Evolutionary conservation across 2,888 invertebrate species (phyloP), one percentile per base, ranked within the genome.

Genomic region (Poecilobothrus nobilitatus): DNA sequence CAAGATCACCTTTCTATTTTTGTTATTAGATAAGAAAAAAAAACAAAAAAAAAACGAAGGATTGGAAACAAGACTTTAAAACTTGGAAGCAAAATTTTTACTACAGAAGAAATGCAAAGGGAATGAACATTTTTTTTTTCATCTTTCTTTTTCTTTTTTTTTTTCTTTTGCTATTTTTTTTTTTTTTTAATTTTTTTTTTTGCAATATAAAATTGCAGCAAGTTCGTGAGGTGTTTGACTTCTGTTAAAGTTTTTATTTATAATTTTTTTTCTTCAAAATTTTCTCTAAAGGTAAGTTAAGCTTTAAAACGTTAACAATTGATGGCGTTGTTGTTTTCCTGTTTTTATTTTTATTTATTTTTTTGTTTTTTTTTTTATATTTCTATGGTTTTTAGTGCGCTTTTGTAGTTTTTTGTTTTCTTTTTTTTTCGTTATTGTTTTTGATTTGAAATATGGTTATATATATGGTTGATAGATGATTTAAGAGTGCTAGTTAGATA

Each of bases 141-240:
- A 6, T 41, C 9, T 15, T n/a, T 41, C 9, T 41, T 41, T 41
- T 8, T 41, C 41, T 41, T 41, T 12, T 8, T 41, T 41, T 41
- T 53, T 53, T 53, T 3, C 18, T 18, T n/a, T 53, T 53, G n/a
- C 12, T 44, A 18, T 53, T 53, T 6, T 18, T 1, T 53, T 53
- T 53, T 18, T 53, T 53, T 15, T 44, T 44, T 44, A 10, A 9
- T 44, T 44, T 12, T 44, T n/a, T 53, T 53, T 15, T 53, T 53
- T 15, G 1, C 18, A 18, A 12, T 6, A 53, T 18, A 6, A 18
- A 53, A 53, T 18, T 12, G 18, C 15, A 53, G 53, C 53, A 53
- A 53, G 53, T 18, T 53, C 53, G 53, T 53, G 53, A 53, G 53
- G 53, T 53, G 53, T 53, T 53, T 53, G 53, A 53, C 53, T 53